These are phyloP conservation scores for Euphonia xanthogaster DNA, from an alignment of 2,797 vertebrate genomes.

Conservation along the genomic window DNA sequence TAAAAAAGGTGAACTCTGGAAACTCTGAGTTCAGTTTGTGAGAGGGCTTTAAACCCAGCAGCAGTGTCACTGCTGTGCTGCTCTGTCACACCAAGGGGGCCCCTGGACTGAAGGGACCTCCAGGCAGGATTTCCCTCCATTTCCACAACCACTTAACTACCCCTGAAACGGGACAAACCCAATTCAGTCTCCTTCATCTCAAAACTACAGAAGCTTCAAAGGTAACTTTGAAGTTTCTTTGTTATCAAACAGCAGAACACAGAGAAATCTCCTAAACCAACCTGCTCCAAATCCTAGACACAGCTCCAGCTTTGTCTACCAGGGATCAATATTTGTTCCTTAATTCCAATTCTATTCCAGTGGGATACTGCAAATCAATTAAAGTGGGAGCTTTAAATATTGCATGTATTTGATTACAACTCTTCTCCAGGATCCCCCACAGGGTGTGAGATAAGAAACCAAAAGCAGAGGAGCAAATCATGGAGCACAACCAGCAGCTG, in stretches of 20 bases:
- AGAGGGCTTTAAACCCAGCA: not conserved
- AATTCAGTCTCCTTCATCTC: not conserved
- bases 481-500: not conserved
- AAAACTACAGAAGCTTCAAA: constrained; percentile 29
- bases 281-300: not conserved
- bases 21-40: not conserved
- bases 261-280: not conserved
- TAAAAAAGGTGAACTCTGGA: not conserved
- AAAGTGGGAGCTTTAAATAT: not conserved
- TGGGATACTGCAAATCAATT: not conserved
- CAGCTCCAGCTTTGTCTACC: not conserved
- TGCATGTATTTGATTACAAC: not conserved
- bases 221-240: not conserved
- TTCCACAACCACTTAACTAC: not conserved
- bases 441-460: not conserved
- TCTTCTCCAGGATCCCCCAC: not conserved
- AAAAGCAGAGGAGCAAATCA: constrained; percentile 8
- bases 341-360: not conserved
- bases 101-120: not conserved
- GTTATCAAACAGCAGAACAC: not conserved
- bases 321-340: not conserved
- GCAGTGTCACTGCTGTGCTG: not conserved
- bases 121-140: not conserved
- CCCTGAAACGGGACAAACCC: not conserved
- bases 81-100: not conserved